Evolutionary conservation across 2,888 invertebrate species (phyloP).

Genomic region (Steinernema carpocapsae): DNA sequence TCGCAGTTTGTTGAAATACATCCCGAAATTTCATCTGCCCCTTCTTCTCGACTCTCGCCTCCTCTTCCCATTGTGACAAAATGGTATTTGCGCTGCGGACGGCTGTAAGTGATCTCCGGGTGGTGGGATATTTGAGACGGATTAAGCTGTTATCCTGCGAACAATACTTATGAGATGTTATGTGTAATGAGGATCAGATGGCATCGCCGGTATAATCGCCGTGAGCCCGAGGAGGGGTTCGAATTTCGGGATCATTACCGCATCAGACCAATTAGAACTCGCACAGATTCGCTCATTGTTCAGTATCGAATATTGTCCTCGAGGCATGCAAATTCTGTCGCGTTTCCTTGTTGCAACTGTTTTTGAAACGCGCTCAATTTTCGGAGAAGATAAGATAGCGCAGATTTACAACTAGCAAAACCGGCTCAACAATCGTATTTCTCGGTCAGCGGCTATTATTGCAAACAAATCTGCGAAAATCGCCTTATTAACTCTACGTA

Average conservation of each 20-base stretch:
- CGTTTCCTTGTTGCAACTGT: no score
- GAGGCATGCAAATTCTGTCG: no score
- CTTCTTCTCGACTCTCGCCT: neutral
- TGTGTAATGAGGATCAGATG: conserved; percentile 35
- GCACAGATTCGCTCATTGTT: neutral
- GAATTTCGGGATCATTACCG: conserved; percentile 32
- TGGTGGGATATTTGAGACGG: conserved; percentile 35
- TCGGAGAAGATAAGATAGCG: no score
- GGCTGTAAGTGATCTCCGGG: conserved; percentile 34
- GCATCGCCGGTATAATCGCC: conserved; percentile 33
- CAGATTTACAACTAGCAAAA: no score
- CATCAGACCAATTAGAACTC: conserved; percentile 31
- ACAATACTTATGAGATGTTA: conserved; percentile 35
- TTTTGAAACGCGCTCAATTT: no score
- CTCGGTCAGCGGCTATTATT: no score
- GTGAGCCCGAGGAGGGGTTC: conserved; percentile 23
- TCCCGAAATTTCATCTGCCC: neutral
- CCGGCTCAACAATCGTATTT: no score
- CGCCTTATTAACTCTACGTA: conserved; percentile 19
- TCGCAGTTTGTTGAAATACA: neutral
- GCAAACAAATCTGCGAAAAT: conserved; percentile 6
- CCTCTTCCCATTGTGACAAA: conserved; percentile 28
- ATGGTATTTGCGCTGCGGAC: conserved; percentile 32
- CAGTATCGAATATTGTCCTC: no score
- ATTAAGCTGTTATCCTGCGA: conserved; percentile 35